These are phyloP conservation scores for Dasysyrphus albostriatus DNA, from an alignment of 2,888 invertebrate genomes.

Conservation along the genomic window DNA sequence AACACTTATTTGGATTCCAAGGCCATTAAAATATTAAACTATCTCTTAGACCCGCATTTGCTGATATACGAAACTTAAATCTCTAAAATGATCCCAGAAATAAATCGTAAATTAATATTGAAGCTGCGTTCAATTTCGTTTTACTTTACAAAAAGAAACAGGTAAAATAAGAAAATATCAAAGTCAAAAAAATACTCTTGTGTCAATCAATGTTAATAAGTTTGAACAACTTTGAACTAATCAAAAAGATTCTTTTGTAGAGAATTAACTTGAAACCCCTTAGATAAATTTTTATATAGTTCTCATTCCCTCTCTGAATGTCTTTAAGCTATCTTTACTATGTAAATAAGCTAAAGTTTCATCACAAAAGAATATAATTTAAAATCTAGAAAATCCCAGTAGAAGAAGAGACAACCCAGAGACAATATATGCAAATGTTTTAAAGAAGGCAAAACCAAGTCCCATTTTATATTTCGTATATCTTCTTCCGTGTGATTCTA, in stretches of 20 bases:
- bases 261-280: background rate
- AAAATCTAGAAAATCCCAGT: slow-evolving; percentile 10
- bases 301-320: background rate
- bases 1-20: no score
- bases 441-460: background rate
- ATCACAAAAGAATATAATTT: background rate
- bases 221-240: background rate
- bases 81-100: no score
- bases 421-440: slow-evolving; percentile 29
- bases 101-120: no score
- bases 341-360: slow-evolving; percentile 20
- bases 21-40: no score
- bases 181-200: background rate
- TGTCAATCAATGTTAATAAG: background rate
- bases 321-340: background rate
- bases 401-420: background rate
- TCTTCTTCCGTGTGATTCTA: slow-evolving; percentile 3
- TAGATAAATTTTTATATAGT: background rate
- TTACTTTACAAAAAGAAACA: no score
- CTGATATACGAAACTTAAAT: no score
- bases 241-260: background rate
- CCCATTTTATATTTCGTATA: slow-evolving; percentile 18
- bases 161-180: no score
- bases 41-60: no score
- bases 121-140: no score